Evolutionary conservation across 2,113 vertebrate species (phyloP), one percentile per base, ranked within the genome.

Genomic region (Oreochromis aureus): DNA sequence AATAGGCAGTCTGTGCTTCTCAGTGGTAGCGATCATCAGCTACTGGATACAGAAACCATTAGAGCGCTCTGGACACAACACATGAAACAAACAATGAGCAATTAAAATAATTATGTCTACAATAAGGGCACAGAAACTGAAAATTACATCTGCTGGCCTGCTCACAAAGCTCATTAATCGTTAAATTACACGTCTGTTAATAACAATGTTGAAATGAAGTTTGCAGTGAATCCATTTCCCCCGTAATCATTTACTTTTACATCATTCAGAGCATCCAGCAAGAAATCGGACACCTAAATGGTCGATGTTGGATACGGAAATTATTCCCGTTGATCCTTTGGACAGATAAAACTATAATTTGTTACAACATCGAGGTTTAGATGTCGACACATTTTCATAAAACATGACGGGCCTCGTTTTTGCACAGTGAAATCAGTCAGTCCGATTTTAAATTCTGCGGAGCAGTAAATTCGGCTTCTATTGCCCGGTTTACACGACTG

Each of bases 321-420:
- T 78, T 5, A 51, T 22, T 80, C 13, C 32, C 2, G 13, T 24
- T 0, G 51, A 24, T 80, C 48, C 54, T 56, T 3, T 24, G 53
- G 27, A 27, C 71, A 5, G 44, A 78, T 3, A 32, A 78, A 30
- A 48, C 39, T 44, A 9, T 30, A 24, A 30, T 48, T 51, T 51
- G 24, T 78, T 7, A 51, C 41, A 48, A 48, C 41, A 51, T 0
- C 1, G 10, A 8, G 3, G 11, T 51, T 30, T 46, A 30, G 41
- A 24, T 44, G 32, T 44, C 16, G 36, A 48, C 24, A 18, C 24
- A 11, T 1, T 51, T 30, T 7, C 44, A 76, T 19, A 27, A 76
- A 76, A 76, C 44, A 36, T 5, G 9, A 63, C 18, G 0, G 6
- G 44, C 44, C 12, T 46, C 1, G 16, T n/a, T 63, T 63, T 0